Evolutionary conservation across 2,888 invertebrate genomes (phyloP), one percentile per base, ranked within the genome.

Genomic region (Furcula furcula): DNA sequence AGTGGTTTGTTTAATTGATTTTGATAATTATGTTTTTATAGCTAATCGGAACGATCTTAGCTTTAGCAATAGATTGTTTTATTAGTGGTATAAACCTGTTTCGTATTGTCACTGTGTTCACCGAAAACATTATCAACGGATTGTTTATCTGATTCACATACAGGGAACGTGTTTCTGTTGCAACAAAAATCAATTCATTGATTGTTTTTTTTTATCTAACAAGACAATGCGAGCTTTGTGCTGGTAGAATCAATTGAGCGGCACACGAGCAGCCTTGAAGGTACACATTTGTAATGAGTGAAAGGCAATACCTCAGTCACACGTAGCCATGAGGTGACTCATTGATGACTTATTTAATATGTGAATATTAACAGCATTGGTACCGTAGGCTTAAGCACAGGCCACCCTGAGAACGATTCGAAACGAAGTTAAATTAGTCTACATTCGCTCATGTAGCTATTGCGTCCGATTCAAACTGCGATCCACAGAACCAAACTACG

Each of bases 201-300:
- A 55, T 45, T 43, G 35, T 39, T 33, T 35, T 28, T 37, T 55
- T 53, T 48, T 48, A 48, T 57, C 35, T 42, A 48, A 54, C 36
- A 37, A 61, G 55, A 74, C 74, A 76, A 76, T 72, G 57, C 54
- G 44, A 48, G 59, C 69, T 74, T 71, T 69, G 71, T 71, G 55
- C 55, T 46, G 53, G 29, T 68, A 65, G 36, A 71, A 61, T 53
- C 73, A 57, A 76, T 79, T 65, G 73, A 73, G 71, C 73, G 67
- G 66, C 65, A 65, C 76, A 72, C 55, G 40, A 43, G 48, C 66
- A 80, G 71, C 86, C 86, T 87, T 86, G 81, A 69, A 74, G 66
- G 69, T 67, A 69, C 66, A 62, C 67, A 76, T 74, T 78, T 64
- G 65, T 76, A 81, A 77, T 76, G 72, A 83, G 87, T 82, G 87